These are phyloP conservation scores for Spinus olivaceus DNA, from an alignment of 2,797 vertebrate genomes.

Conservation along the genomic window DNA sequence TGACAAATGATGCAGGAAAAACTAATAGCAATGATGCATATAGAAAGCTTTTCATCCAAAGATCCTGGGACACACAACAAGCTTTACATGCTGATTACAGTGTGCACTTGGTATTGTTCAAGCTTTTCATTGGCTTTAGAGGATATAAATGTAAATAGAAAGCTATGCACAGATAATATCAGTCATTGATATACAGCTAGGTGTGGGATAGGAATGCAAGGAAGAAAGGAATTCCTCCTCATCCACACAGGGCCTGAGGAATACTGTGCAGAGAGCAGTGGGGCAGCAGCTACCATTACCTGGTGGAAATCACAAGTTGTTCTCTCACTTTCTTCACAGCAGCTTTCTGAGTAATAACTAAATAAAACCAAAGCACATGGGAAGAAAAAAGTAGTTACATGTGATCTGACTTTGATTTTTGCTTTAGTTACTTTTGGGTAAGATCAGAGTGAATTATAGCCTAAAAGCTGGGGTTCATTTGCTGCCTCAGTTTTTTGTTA, in stretches of 20 bases:
- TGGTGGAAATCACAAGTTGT: background rate
- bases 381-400: background rate
- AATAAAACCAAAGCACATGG: background rate
- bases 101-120: background rate
- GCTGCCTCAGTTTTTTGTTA: background rate
- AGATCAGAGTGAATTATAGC: background rate
- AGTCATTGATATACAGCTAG: background rate
- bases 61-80: conserved; percentile 51
- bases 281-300: background rate
- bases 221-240: background rate
- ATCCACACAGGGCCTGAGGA: background rate
- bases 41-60: conserved; percentile 46
- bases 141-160: background rate
- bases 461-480: background rate
- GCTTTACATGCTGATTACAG: conserved; percentile 43
- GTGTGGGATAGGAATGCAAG: background rate
- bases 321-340: background rate
- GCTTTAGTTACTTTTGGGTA: background rate
- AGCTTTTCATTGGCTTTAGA: background rate
- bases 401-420: background rate
- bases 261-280: background rate
- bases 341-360: background rate
- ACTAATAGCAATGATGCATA: conserved; percentile 46
- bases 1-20: conserved; percentile 65
- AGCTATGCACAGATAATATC: background rate